A percentile compares a stretch with the other conserved stretches of the same genome.
These are phyloP conservation scores for Callocephalon fimbriatum DNA, from an alignment of 2,113 vertebrate genomes.

Conservation along the genomic window DNA sequence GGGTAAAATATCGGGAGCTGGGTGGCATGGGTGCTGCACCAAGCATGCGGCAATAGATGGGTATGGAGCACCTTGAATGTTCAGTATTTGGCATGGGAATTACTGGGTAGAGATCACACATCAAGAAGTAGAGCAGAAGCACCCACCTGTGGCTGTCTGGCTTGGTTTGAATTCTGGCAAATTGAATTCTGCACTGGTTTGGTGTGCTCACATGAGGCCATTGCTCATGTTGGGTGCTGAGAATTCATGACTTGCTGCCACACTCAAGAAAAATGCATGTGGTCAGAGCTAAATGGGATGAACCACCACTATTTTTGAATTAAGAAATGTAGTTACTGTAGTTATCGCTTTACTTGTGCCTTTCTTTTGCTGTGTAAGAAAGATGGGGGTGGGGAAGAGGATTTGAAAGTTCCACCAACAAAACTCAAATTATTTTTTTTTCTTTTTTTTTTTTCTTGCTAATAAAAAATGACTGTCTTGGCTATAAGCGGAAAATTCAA, in stretches of 20 bases:
- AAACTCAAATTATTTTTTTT: background rate
- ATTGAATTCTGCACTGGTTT: background rate
- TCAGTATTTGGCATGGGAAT: background rate
- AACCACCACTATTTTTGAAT: background rate
- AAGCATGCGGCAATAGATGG: background rate
- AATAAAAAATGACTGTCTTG: background rate
- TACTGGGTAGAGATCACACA: background rate
- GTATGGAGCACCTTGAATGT: background rate
- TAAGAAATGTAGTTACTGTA: background rate
- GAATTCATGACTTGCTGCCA: background rate
- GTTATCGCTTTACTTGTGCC: background rate
- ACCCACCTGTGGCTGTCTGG: background rate
- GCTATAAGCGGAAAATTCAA: background rate
- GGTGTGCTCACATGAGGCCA: background rate
- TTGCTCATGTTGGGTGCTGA: background rate
- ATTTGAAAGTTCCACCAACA: background rate
- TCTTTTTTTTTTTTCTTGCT: background rate
- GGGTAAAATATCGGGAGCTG: background rate
- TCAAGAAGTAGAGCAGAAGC: background rate
- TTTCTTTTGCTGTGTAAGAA: background rate
- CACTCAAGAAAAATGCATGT: background rate
- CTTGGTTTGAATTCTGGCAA: background rate
- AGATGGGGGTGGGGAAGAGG: accelerated
- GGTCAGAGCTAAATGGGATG: background rate
- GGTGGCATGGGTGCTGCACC: background rate